These are phyloP conservation scores for Hephaestus fuliginosus DNA, from an alignment of 2,797 vertebrate genomes.

Conservation along the genomic window DNA sequence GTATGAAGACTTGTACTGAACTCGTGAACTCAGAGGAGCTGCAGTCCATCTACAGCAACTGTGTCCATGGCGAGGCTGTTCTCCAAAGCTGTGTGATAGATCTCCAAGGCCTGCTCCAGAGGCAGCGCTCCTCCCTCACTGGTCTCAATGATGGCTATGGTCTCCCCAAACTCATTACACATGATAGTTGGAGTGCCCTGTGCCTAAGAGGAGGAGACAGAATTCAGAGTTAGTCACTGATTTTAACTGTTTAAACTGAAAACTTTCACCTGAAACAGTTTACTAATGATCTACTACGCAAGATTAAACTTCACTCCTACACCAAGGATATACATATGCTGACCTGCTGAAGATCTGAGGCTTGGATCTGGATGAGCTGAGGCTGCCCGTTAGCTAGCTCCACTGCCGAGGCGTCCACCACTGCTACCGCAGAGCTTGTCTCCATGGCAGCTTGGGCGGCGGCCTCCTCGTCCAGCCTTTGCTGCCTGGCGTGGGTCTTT, in stretches of 20 bases:
- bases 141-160: constrained; percentile 94
- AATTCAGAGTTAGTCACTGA: background rate
- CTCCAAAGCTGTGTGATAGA: constrained; percentile 91
- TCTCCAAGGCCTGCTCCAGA: constrained; percentile 91
- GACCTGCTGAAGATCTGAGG: constrained; percentile 84
- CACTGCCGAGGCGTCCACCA: constrained; percentile 70
- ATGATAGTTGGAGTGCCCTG: constrained; percentile 90
- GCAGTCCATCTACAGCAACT: constrained; percentile 82
- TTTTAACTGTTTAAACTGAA: background rate
- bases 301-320: background rate
- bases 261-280: background rate
- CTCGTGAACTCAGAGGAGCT: constrained; percentile 71
- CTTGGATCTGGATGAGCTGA: constrained; percentile 86
- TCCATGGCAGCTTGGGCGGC: constrained; percentile 58
- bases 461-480: constrained; percentile 70
- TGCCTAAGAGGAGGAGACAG: constrained; percentile 51
- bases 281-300: background rate
- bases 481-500: constrained; percentile 84
- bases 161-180: constrained; percentile 94
- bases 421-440: constrained; percentile 51
- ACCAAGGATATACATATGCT: background rate
- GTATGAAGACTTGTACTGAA: constrained; percentile 12
- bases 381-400: constrained; percentile 77
- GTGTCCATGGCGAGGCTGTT: constrained; percentile 83
- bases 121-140: constrained; percentile 88